Evolutionary conservation across 2,888 invertebrate genomes (phyloP), one percentile per base, ranked within the genome.

Genomic region (Eumerus sabulonum): DNA sequence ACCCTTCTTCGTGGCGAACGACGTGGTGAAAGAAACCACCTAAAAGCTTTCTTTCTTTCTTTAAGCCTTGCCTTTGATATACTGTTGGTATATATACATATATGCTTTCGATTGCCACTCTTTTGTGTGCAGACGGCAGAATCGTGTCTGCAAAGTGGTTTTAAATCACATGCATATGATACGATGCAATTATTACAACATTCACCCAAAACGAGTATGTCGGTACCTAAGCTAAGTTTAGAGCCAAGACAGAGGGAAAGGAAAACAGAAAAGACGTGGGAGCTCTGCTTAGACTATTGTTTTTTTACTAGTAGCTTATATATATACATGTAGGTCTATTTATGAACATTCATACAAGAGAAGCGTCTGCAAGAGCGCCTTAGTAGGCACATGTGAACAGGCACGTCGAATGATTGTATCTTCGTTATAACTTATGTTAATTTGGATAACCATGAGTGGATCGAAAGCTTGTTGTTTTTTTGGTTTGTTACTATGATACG

Each of bases 21-120:
- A 38, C 60, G 19, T 9, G 12, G 2, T 50, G 53, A 44, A 36
- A 27, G 45, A 67, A 19, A n/a, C n/a, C 11, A 11, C 35, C 27
- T 27, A 76, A 68, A 59, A 68, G 72, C 73, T 79, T 79, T 79
- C 50, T 44, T 63, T 56, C 18, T 45, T 57, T 63, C 53, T 62
- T 67, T 40, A 42, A 17, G 44, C 12, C 1, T 44, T 14, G 14
- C 17, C 17, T 62, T 48, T 50, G 27, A 4, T 27, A 4, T 68
- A 45, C 56, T 45, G 62, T 62, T 48, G 53, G 27, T 27, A n/a
- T 27, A 7, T 27, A 27, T 27, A 27, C 3, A 7, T 27, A 7
- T 2, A 27, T 27, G 7, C 27, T 27, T 4, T 27, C 47, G 36
- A 36, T 9, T 47, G 72, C 72, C 66, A 63, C 57, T 68, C 62